Percentiles rank a stretch among this genome's conserved stretches.
phyloP scores from a whole-genome alignment of 53 echinoderm and acorn worm species.

The Arbacia lixula region DNA sequence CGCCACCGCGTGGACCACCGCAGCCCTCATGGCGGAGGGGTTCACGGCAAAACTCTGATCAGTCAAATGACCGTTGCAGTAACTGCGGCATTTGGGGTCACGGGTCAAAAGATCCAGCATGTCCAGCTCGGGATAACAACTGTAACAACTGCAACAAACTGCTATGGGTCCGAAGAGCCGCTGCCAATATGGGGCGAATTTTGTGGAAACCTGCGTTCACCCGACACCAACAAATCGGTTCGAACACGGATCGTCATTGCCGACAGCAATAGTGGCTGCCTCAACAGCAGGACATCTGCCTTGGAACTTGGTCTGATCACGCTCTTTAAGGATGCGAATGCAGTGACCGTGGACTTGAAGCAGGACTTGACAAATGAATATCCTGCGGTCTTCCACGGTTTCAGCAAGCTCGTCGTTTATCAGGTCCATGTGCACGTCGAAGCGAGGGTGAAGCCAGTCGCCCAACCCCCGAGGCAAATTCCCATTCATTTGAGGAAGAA shows the following conservation, averaged over 20 bases:
- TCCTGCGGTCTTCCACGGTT: conserved; percentile 17
- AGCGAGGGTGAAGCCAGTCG: conserved; percentile 9
- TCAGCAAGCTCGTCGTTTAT: too few relatives aligned
- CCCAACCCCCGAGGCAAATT: too few relatives aligned
- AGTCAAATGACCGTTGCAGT: neutral
- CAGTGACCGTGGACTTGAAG: neutral
- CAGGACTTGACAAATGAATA: neutral
- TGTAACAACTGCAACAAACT: neutral
- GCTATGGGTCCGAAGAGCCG: too few relatives aligned
- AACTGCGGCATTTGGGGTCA: conserved; percentile 1
- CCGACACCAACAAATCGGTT: neutral
- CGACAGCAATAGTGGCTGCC: conserved; percentile 11
- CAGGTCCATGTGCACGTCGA: conserved; percentile 28
- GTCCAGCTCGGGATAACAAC: neutral
- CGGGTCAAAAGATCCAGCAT: neutral
- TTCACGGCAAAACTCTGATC: neutral
- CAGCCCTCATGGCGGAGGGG: too few relatives aligned
- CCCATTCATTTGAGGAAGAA: neutral
- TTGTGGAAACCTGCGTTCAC: neutral
- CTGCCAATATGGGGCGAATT: neutral
- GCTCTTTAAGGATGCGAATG: neutral
- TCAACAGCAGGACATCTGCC: neutral
- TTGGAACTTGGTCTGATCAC: neutral
- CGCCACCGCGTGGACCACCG: neutral
- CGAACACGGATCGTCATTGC: conserved; percentile 8